A percentile compares a stretch with the other conserved stretches of the same genome.
Conservation (phyloP, 37 sponge, comb jelly and placozoan genomes). For the Dysidea cf. avara region DNA sequence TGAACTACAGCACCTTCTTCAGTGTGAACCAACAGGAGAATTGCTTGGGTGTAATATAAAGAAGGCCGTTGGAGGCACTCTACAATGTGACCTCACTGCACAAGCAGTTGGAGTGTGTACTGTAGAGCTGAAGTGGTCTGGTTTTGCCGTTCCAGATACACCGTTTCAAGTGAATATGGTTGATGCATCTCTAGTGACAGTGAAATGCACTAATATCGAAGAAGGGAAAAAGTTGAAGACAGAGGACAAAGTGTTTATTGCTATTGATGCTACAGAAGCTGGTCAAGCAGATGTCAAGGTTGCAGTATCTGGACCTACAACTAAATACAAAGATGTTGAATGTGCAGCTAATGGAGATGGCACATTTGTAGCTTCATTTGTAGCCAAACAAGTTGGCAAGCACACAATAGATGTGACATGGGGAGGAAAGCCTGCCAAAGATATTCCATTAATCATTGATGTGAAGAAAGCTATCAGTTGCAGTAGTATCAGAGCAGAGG, state of each 20-base stretch:
- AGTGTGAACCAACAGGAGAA: not conserved
- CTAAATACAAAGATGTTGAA: conserved; percentile 18
- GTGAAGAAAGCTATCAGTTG: conserved; percentile 30
- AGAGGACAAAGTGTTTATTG: too few relatives aligned
- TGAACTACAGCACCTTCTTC: conserved; percentile 26
- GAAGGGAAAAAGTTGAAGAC: too few relatives aligned
- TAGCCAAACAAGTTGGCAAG: conserved; percentile 67
- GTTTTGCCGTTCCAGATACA: conserved; percentile 27
- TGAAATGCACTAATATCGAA: too few relatives aligned
- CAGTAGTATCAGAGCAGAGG: conserved; percentile 67
- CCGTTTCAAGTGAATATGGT: conserved; percentile 38
- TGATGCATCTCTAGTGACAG: conserved; percentile 12
- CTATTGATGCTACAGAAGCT: too few relatives aligned
- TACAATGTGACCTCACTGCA: too few relatives aligned
- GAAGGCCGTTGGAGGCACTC: too few relatives aligned
- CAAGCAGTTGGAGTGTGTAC: conserved; percentile 36
- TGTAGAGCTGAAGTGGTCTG: conserved; percentile 53
- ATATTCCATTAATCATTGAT: conserved; percentile 52
- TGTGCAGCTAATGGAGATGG: conserved; percentile 9
- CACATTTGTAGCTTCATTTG: conserved; percentile 42
- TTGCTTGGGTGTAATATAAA: not conserved
- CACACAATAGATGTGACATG: conserved; percentile 60
- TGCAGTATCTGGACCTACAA: too few relatives aligned
- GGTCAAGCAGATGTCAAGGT: too few relatives aligned
- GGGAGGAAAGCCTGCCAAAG: conserved; percentile 49